Conservation (phyloP, 2,797 vertebrate species). For the Orestias chungarensis region DNA sequence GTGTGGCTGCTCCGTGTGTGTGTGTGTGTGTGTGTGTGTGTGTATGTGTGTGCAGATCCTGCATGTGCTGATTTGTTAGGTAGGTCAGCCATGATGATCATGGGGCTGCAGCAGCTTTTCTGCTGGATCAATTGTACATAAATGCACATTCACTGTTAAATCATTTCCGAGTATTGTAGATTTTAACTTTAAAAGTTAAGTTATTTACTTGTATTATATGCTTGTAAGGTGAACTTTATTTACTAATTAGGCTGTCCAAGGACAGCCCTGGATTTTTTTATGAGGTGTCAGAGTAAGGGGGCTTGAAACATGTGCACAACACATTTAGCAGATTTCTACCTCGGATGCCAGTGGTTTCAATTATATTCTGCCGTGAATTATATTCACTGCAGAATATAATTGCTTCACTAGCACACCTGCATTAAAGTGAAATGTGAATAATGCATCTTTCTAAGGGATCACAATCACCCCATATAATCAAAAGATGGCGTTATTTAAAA, state of each 20-base stretch:
- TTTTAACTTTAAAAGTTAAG: neutral
- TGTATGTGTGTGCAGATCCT: conserved; percentile 20
- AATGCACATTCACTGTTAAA: conserved; percentile 4
- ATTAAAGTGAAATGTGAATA: too few relatives aligned
- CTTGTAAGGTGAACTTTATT: neutral
- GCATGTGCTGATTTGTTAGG: conserved; percentile 48
- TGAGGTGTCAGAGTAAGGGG: too few relatives aligned
- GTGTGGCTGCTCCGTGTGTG: conserved; percentile 31
- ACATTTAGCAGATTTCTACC: too few relatives aligned
- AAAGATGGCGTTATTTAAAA: too few relatives aligned
- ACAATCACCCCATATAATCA: too few relatives aligned
- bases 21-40: conserved; percentile 25
- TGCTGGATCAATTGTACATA: conserved; percentile 45
- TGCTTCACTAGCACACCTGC: too few relatives aligned
- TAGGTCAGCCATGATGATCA: conserved; percentile 52
- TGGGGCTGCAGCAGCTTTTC: conserved; percentile 22
- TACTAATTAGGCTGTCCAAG: neutral
- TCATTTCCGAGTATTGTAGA: neutral
- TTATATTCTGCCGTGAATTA: too few relatives aligned
- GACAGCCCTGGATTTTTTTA: neutral
- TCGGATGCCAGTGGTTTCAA: too few relatives aligned
- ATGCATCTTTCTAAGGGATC: too few relatives aligned
- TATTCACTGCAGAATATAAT: too few relatives aligned
- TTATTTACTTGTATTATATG: neutral
- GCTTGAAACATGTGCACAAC: too few relatives aligned